These are phyloP conservation scores for Parnassius apollo DNA, from an alignment of 2,888 invertebrate species.

Conservation along the genomic window DNA sequence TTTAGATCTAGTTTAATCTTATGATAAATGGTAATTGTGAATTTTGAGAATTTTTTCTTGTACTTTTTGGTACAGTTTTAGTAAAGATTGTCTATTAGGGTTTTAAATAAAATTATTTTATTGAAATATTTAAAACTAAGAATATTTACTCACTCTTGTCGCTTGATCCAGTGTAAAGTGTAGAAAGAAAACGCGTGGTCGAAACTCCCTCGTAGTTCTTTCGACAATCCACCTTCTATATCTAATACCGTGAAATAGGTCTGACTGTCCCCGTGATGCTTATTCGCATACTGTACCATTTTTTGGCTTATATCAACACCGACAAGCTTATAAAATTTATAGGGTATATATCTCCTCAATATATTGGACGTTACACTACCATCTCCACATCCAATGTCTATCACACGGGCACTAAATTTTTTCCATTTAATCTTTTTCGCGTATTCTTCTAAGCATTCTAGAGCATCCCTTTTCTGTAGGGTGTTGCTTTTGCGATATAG, in stretches of 20 bases:
- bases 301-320: slow-evolving; percentile 86
- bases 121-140: not conserved
- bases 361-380: slow-evolving; percentile 84
- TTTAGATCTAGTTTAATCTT: too few species aligned
- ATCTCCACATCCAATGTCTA: slow-evolving; percentile 89
- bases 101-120: too few species aligned
- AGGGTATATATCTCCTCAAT: slow-evolving; percentile 82
- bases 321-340: slow-evolving; percentile 71
- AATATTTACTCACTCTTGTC: slow-evolving; percentile 82
- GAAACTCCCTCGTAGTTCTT: slow-evolving; percentile 74
- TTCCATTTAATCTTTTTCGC: slow-evolving; percentile 80
- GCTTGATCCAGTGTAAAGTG: slow-evolving; percentile 89
- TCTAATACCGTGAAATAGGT: slow-evolving; percentile 79
- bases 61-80: too few species aligned
- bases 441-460: slow-evolving; percentile 84
- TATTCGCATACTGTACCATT: slow-evolving; percentile 85
- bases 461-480: slow-evolving; percentile 82
- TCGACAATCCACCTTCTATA: slow-evolving; percentile 77
- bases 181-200: slow-evolving; percentile 89
- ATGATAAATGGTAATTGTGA: not conserved
- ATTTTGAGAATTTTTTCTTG: not conserved
- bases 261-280: slow-evolving; percentile 67
- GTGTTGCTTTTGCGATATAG: slow-evolving; percentile 85
- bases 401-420: slow-evolving; percentile 57
- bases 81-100: too few species aligned